Percentiles rank a stretch among this genome's conserved stretches.
Conservation (phyloP, 2,797 vertebrate species). For the Acanthurus tractus region DNA sequence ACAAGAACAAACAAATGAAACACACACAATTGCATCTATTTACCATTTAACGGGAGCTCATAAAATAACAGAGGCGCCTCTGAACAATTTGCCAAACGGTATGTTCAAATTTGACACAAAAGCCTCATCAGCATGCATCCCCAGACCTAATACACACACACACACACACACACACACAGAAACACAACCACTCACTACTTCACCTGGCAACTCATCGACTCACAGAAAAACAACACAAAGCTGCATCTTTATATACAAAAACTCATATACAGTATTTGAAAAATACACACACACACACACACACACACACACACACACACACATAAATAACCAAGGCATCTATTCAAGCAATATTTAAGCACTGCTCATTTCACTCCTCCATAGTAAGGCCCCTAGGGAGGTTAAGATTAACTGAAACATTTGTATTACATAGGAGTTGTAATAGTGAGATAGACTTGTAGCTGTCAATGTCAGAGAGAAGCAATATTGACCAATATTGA, state of each 20-base stretch:
- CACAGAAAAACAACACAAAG: slow-evolving; percentile 23
- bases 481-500: too few relatives aligned
- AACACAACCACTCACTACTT: background rate
- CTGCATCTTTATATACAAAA: slow-evolving; percentile 25
- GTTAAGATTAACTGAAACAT: too few relatives aligned
- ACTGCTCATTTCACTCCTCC: too few relatives aligned
- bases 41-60: slow-evolving; percentile 65
- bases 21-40: slow-evolving; percentile 41
- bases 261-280: background rate
- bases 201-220: slow-evolving; percentile 19
- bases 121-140: slow-evolving; percentile 57
- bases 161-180: background rate
- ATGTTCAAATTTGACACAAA: slow-evolving; percentile 64
- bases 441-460: too few relatives aligned
- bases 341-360: too few relatives aligned
- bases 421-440: too few relatives aligned
- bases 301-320: too few relatives aligned
- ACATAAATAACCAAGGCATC: too few relatives aligned
- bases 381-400: too few relatives aligned
- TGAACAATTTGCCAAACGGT: slow-evolving; percentile 54
- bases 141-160: slow-evolving; percentile 26
- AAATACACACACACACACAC: too few relatives aligned
- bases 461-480: too few relatives aligned
- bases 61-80: slow-evolving; percentile 56
- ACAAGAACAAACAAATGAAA: slow-evolving; percentile 30